Evolutionary conservation across 2,888 invertebrate species (phyloP).

Genomic region (Sinodicranocentrus sp.): DNA sequence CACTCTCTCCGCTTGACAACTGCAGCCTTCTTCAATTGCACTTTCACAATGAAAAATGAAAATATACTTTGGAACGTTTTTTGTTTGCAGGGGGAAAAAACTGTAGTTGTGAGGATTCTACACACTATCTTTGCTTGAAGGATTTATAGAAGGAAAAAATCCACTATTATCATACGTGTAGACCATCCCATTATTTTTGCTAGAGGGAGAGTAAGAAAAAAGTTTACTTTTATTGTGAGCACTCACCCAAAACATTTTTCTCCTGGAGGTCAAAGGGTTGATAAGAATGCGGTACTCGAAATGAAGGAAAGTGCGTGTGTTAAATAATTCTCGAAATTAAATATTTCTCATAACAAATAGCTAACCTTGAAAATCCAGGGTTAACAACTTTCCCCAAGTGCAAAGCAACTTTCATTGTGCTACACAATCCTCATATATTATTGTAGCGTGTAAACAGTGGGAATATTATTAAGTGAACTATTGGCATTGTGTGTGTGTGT

Average conservation of each 20-base stretch:
- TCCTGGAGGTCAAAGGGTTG: too few relatives aligned
- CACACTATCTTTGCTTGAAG: not conserved
- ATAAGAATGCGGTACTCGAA: too few relatives aligned
- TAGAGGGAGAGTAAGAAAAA: too few relatives aligned
- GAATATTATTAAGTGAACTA: not conserved
- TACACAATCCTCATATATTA: too few relatives aligned
- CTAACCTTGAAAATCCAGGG: constrained; percentile 2
- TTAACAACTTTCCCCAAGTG: not conserved
- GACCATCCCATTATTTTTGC: not conserved
- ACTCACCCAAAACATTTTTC: too few relatives aligned
- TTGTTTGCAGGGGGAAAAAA: too few relatives aligned
- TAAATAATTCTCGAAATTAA: constrained; percentile 10
- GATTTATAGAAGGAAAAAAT: not conserved
- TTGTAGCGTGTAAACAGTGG: not conserved
- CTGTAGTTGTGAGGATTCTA: too few relatives aligned
- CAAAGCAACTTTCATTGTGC: constrained; percentile 8
- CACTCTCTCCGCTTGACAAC: constrained; percentile 7
- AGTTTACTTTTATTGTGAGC: too few relatives aligned
- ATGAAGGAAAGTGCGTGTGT: constrained; percentile 14
- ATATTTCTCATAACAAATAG: not conserved
- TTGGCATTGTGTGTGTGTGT: not conserved
- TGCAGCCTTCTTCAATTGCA: constrained; percentile 23
- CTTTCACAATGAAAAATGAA: constrained; percentile 25
- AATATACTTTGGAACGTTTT: too few relatives aligned
- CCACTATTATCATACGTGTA: not conserved